Evolutionary conservation across 1,140 invertebrate species (phyloP).

Genomic region (Ceratitis capitata): DNA sequence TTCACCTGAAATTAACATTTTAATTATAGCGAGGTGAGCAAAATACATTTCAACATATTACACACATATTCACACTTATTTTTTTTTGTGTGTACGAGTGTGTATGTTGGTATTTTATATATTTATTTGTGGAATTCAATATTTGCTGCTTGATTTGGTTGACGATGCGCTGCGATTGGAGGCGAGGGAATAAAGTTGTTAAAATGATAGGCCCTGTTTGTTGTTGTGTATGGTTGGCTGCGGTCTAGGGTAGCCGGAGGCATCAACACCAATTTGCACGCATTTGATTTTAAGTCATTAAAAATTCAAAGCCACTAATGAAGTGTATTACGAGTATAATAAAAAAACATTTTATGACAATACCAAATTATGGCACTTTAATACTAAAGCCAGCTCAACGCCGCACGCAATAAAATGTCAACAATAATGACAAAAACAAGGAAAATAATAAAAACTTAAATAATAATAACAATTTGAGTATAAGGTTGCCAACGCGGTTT

Average conservation of each 20-base stretch:
- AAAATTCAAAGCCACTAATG: slow-evolving; percentile 52
- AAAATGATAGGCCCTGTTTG: background rate
- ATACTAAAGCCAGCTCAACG: slow-evolving; percentile 43
- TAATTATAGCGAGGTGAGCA: background rate
- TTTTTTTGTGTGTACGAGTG: background rate
- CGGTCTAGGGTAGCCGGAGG: background rate
- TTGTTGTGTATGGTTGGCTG: background rate
- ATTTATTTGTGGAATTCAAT: background rate
- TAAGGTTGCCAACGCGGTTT: background rate
- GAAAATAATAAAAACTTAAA: slow-evolving; percentile 17
- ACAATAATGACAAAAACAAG: slow-evolving; percentile 24
- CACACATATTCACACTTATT: background rate
- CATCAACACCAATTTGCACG: slow-evolving; percentile 29
- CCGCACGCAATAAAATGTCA: slow-evolving; percentile 27
- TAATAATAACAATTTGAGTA: background rate
- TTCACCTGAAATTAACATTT: slow-evolving; percentile 20
- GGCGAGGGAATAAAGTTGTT: background rate
- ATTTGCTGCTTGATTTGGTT: background rate
- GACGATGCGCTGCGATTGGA: background rate
- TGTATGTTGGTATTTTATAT: background rate
- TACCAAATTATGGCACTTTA: slow-evolving; percentile 61
- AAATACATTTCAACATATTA: background rate
- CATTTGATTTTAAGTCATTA: slow-evolving; percentile 45
- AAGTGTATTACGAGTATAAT: slow-evolving; percentile 57
- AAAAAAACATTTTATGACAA: slow-evolving; percentile 52